Percentiles rank a stretch among this genome's conserved stretches.
Evolutionary conservation across 2,888 invertebrate genomes (phyloP).

Genomic region (Mythimna ferrago): DNA sequence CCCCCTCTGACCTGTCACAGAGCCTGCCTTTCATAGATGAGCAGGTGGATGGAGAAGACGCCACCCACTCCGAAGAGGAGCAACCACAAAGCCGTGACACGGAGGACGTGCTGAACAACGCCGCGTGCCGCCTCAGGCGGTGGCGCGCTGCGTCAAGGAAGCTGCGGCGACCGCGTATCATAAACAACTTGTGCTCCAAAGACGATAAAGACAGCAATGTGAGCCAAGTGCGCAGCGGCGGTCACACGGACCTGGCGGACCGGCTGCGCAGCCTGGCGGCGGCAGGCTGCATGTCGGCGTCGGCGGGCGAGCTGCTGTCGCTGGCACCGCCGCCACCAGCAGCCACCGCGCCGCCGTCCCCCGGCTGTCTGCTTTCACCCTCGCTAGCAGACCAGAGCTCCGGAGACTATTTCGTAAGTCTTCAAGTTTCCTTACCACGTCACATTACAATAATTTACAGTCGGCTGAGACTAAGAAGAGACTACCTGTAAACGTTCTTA

Average conservation of each 20-base stretch:
- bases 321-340: constrained; percentile 87
- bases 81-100: constrained; percentile 77
- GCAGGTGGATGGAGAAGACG: constrained; percentile 74
- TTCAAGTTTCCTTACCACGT: constrained; percentile 21
- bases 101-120: constrained; percentile 84
- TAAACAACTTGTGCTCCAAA: constrained; percentile 85
- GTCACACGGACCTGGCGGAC: constrained; percentile 87
- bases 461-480: constrained; percentile 28
- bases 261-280: constrained; percentile 86
- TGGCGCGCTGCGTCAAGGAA: constrained; percentile 89
- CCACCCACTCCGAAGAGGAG: constrained; percentile 81
- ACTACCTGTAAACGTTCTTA: constrained; percentile 52
- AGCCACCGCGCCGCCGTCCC: constrained; percentile 88
- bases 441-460: constrained; percentile 32
- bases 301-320: constrained; percentile 85
- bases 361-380: constrained; percentile 84
- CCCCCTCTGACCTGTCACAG: constrained; percentile 74
- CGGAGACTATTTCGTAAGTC: constrained; percentile 86
- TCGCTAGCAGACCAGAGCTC: constrained; percentile 86
- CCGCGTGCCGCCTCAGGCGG: constrained; percentile 86
- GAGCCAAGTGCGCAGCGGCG: constrained; percentile 72
- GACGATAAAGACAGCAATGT: constrained; percentile 75
- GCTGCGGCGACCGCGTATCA: constrained; percentile 85
- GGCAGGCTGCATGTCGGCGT: constrained; percentile 86
- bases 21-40: constrained; percentile 85